A percentile compares a stretch with the other conserved stretches of the same genome.
Conservation (phyloP, 2,113 vertebrate genomes). For the Peromyscus leucopus region DNA sequence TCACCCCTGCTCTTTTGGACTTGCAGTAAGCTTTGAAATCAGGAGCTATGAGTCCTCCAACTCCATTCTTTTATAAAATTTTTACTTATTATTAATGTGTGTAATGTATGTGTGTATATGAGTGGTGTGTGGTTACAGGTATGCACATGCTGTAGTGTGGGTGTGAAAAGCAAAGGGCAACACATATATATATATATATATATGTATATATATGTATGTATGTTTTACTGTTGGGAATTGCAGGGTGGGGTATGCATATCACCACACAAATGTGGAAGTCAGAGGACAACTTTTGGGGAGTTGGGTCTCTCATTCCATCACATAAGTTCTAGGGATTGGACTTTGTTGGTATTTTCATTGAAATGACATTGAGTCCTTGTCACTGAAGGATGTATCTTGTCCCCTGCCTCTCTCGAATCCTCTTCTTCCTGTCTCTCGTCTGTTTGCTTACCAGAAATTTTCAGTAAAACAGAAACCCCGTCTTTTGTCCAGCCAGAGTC, state of each 20-base stretch:
- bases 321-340: background rate
- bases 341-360: conserved; percentile 24
- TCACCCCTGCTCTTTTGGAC: background rate
- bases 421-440: background rate
- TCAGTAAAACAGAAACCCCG: background rate
- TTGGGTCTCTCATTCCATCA: background rate
- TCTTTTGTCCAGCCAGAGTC: conserved; percentile 14
- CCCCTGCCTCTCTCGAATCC: background rate
- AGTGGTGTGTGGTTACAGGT: background rate
- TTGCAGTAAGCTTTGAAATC: background rate
- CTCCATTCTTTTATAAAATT: background rate
- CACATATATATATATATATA: no score
- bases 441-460: background rate
- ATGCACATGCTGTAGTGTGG: background rate
- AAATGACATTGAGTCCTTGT: background rate
- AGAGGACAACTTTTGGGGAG: background rate
- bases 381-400: background rate
- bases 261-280: background rate
- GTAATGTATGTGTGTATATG: background rate
- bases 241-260: background rate
- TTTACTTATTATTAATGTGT: background rate
- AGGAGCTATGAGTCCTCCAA: background rate
- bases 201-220: no score
- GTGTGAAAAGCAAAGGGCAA: background rate
- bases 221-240: background rate